phyloP scores from a whole-genome alignment of 2,113 vertebrate genomes.

The Phrynosoma platyrhinos region DNA sequence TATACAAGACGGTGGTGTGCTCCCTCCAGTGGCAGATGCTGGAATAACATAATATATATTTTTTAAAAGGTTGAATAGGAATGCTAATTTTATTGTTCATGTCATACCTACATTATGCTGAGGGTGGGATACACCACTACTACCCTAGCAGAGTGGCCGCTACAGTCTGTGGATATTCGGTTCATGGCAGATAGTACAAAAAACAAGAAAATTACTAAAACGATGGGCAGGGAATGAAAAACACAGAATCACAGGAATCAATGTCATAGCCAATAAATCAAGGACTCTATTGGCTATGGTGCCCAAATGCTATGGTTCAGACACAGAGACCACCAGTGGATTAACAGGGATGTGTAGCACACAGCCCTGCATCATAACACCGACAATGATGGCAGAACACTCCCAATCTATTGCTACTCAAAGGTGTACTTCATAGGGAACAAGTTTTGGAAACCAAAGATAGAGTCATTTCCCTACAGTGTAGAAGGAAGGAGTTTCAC shows the following conservation, averaged over 20 bases:
- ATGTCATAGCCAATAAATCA: too few species aligned
- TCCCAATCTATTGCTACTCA: background rate
- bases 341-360: background rate
- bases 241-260: too few species aligned
- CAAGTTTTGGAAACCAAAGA: background rate
- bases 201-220: background rate
- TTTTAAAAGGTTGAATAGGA: background rate
- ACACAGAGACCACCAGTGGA: background rate
- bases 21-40: constrained; percentile 52
- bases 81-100: background rate
- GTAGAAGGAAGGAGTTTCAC: background rate
- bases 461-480: background rate
- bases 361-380: background rate
- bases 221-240: background rate
- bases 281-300: background rate
- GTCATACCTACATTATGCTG: background rate
- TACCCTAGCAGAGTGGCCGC: background rate
- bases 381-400: background rate
- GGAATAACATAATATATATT: constrained; percentile 14
- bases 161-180: background rate
- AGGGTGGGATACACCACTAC: background rate
- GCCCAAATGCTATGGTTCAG: background rate
- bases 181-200: background rate
- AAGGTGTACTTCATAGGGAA: background rate
- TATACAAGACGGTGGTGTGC: background rate